These are phyloP conservation scores for Gavia stellata DNA, from an alignment of 2,113 vertebrate species.

Conservation along the genomic window DNA sequence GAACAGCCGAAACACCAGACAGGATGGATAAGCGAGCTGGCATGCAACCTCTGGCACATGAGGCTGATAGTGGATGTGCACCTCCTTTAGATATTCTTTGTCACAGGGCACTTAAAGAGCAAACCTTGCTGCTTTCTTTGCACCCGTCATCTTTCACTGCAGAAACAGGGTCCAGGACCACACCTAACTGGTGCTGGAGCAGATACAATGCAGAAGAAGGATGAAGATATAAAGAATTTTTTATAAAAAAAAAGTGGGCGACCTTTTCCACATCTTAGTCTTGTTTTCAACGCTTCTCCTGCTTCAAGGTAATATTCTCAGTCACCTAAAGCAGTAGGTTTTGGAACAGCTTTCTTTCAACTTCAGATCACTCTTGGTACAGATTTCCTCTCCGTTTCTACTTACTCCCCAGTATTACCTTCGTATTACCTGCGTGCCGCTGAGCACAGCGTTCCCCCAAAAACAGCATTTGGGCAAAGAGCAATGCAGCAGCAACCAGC, in stretches of 20 bases:
- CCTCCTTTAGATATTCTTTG: background rate
- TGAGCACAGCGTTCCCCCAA: background rate
- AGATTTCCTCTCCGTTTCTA: accelerated
- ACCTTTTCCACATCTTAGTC: background rate
- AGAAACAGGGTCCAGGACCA: background rate
- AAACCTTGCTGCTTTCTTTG: background rate
- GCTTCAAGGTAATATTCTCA: background rate
- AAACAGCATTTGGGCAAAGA: background rate
- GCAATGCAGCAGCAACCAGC: accelerated
- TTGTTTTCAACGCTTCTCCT: background rate
- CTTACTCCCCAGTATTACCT: accelerated
- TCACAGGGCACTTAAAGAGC: background rate
- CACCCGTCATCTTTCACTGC: background rate
- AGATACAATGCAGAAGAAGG: background rate
- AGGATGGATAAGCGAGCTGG: accelerated
- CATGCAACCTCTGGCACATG: accelerated
- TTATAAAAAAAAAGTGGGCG: accelerated
- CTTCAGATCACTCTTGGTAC: background rate
- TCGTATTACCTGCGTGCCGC: background rate
- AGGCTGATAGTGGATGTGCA: accelerated
- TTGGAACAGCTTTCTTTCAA: background rate
- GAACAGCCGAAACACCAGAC: accelerated
- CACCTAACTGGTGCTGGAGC: background rate
- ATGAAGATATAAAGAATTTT: too few species aligned
- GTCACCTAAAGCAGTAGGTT: background rate